A percentile compares a stretch with the other conserved stretches of the same genome.
Evolutionary conservation across 1,140 invertebrate genomes (phyloP).

Genomic region (Sipha flava): DNA sequence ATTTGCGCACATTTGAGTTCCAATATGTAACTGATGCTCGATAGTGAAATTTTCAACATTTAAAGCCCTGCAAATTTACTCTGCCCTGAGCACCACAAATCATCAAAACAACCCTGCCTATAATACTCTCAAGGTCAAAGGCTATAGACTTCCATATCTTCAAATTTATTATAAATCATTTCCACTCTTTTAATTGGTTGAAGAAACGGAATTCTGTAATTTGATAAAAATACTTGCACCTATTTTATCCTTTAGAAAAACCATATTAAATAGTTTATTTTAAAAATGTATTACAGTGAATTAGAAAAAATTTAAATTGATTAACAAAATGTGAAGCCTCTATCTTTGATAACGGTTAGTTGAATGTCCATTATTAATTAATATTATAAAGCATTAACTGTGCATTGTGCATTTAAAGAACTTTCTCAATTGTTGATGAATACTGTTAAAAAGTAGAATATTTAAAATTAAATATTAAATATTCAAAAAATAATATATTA

Average conservation of each 20-base stretch:
- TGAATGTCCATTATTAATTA: neutral
- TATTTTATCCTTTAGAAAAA: constrained; percentile 36
- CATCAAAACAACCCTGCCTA: too few relatives aligned
- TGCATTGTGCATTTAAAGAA: too few relatives aligned
- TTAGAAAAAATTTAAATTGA: neutral
- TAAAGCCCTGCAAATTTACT: too few relatives aligned
- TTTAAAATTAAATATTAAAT: too few relatives aligned
- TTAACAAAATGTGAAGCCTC: neutral
- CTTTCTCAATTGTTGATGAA: too few relatives aligned
- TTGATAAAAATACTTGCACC: constrained; percentile 36
- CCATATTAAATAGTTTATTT: constrained; percentile 17
- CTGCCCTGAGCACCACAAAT: too few relatives aligned
- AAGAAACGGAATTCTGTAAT: constrained; percentile 8
- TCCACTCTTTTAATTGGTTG: neutral
- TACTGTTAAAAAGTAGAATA: too few relatives aligned
- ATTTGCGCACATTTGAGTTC: too few relatives aligned
- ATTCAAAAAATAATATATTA: too few relatives aligned
- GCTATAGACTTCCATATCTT: neutral
- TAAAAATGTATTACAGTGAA: neutral
- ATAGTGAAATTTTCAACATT: too few relatives aligned
- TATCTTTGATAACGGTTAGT: neutral
- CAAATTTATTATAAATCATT: neutral
- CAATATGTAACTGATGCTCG: too few relatives aligned
- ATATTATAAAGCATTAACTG: neutral
- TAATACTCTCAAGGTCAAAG: too few relatives aligned